Evolutionary conservation across 2,113 vertebrate genomes (phyloP).

Genomic region (Crotophaga sulcirostris): DNA sequence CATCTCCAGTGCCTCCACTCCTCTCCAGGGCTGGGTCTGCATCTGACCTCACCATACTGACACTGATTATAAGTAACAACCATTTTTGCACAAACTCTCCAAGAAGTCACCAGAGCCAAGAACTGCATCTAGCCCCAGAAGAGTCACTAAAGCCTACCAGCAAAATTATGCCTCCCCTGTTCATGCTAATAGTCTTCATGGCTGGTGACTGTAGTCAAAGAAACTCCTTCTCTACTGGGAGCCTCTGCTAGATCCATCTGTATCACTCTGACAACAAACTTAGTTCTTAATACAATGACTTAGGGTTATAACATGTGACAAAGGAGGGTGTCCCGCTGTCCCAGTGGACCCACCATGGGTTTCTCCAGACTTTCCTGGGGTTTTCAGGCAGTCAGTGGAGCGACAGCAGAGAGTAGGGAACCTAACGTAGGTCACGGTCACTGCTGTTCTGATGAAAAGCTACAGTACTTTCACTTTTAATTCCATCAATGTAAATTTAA

Average conservation of each 20-base stretch:
- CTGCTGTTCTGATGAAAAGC: neutral
- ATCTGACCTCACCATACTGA: neutral
- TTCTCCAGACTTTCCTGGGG: neutral
- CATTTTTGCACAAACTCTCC: neutral
- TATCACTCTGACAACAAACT: neutral
- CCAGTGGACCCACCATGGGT: neutral
- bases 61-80: neutral
- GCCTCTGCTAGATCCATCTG: neutral
- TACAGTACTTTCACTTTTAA: conserved; percentile 47
- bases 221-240: neutral
- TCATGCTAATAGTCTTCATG: neutral
- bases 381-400: neutral
- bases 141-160: neutral
- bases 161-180: neutral
- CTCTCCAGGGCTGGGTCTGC: neutral
- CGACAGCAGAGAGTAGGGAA: neutral
- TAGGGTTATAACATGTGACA: neutral
- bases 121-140: neutral
- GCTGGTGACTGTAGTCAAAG: neutral
- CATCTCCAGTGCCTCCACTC: neutral
- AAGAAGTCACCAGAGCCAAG: neutral
- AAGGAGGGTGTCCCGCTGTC: neutral
- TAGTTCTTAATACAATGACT: neutral
- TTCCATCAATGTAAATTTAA: conserved; percentile 14
- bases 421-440: neutral